Evolutionary conservation across 2,888 invertebrate genomes (phyloP).

Genomic region (Nephrocerus scutellatus): DNA sequence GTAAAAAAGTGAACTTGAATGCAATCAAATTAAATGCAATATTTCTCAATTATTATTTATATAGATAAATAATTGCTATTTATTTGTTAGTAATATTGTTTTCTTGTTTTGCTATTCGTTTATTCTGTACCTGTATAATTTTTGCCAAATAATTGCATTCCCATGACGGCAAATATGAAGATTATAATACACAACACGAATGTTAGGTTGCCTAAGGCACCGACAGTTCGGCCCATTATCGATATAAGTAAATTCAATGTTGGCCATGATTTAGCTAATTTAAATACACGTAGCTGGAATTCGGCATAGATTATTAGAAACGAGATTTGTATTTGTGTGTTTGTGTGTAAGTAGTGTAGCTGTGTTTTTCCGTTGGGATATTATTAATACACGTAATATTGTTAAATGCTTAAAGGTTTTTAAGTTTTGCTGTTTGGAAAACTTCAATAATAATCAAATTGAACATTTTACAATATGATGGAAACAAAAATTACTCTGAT

Average conservation of each 20-base stretch:
- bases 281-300: slow-evolving; percentile 90
- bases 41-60: no score
- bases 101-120: slow-evolving; percentile 1
- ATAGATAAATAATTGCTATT: no score
- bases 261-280: slow-evolving; percentile 98
- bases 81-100: slow-evolving; percentile 1
- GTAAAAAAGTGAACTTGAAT: no score
- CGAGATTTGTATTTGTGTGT: neutral
- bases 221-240: slow-evolving; percentile 97
- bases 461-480: slow-evolving; percentile 2
- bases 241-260: slow-evolving; percentile 96
- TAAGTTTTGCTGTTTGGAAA: no score
- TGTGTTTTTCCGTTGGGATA: neutral
- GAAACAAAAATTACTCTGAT: no score
- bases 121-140: slow-evolving; percentile 68
- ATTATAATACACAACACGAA: slow-evolving; percentile 98
- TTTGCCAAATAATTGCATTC: slow-evolving; percentile 97
- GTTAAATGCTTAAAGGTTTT: no score
- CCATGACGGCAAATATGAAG: slow-evolving; percentile 99
- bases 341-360: neutral
- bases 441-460: no score
- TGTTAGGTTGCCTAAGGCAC: slow-evolving; percentile 95
- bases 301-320: slow-evolving; percentile 10
- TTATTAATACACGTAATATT: neutral
- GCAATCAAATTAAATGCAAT: no score